These are phyloP conservation scores for Tenrec ecaudatus DNA, from an alignment of 2,113 vertebrate genomes.

Conservation along the genomic window DNA sequence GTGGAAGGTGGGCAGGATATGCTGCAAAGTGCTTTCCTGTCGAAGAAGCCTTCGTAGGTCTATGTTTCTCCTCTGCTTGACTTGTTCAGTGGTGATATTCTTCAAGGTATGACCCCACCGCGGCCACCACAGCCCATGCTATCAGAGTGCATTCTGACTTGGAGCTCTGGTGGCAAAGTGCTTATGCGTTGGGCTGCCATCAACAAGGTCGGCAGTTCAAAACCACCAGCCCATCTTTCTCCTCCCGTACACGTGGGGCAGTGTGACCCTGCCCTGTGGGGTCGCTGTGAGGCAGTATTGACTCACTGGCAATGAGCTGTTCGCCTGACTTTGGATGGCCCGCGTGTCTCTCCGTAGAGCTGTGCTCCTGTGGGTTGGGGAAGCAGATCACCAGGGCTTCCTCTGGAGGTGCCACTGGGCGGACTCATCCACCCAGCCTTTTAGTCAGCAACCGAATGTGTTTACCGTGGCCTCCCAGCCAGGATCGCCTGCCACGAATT, in stretches of 20 bases:
- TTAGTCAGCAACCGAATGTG: neutral
- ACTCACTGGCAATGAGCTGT: too few species aligned
- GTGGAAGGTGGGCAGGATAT: neutral
- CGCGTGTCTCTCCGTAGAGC: too few species aligned
- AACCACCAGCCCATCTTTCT: too few species aligned
- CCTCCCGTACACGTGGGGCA: too few species aligned
- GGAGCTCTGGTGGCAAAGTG: too few species aligned
- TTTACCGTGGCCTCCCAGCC: neutral
- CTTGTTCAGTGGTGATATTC: neutral
- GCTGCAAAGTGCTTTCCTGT: neutral
- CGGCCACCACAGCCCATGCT: neutral
- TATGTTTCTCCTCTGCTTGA: slow-evolving; percentile 47
- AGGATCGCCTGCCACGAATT: neutral
- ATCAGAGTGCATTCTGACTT: neutral
- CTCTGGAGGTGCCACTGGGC: neutral
- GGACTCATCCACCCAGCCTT: neutral
- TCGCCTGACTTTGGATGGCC: too few species aligned
- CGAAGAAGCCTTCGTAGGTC: neutral
- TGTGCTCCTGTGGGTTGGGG: neutral
- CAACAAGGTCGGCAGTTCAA: too few species aligned
- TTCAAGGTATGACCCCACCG: neutral
- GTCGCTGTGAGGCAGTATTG: too few species aligned
- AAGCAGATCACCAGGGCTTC: neutral
- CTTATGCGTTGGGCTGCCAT: too few species aligned
- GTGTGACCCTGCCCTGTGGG: too few species aligned